Evolutionary conservation across 2,113 vertebrate genomes (phyloP).

Genomic region (Microtus pennsylvanicus): DNA sequence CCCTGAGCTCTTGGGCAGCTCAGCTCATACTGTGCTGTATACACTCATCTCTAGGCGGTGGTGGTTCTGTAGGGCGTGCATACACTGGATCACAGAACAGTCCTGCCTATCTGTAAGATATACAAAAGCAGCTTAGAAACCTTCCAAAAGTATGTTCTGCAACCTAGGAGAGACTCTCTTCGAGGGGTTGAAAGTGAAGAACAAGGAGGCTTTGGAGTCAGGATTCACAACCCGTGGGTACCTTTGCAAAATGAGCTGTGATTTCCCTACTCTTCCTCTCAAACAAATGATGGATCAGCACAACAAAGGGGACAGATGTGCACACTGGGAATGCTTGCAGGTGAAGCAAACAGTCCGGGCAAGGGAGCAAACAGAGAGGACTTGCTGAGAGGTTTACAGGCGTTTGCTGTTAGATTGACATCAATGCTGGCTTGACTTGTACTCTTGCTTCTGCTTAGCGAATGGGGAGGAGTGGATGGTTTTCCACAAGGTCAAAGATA

Average conservation of each 20-base stretch:
- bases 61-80: neutral
- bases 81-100: neutral
- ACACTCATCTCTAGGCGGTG: neutral
- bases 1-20: neutral
- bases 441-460: constrained; percentile 26
- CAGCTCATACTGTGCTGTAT: neutral
- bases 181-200: neutral
- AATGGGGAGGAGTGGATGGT: neutral
- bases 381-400: constrained; percentile 64
- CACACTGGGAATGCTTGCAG: constrained; percentile 61
- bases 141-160: neutral
- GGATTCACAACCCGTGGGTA: neutral
- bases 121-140: constrained; percentile 2
- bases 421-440: constrained; percentile 53
- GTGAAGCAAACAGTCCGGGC: constrained; percentile 55
- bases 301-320: constrained; percentile 44
- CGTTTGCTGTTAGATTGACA: constrained; percentile 59
- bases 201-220: neutral
- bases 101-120: neutral
- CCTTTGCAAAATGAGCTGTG: constrained; percentile 57
- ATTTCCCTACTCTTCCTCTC: constrained; percentile 60
- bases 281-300: constrained; percentile 65
- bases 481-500: constrained; percentile 29
- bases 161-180: neutral
- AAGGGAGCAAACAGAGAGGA: constrained; percentile 40